A percentile compares a stretch with the other conserved stretches of the same genome.
These are phyloP conservation scores for Sminthurinus signatus DNA, from an alignment of 1,140 invertebrate species.

Conservation along the genomic window DNA sequence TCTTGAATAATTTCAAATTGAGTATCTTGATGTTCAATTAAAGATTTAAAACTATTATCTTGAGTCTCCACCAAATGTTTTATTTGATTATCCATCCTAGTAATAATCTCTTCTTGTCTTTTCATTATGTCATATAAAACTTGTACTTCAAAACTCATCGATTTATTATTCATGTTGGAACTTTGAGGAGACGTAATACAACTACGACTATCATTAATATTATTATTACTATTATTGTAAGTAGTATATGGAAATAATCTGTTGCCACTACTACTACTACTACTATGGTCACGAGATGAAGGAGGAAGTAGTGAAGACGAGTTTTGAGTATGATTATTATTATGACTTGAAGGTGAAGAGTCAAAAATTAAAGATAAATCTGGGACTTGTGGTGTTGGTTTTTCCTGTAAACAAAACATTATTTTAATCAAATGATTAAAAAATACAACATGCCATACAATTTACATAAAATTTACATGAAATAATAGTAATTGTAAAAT, in stretches of 20 bases:
- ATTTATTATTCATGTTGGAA: neutral
- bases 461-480: too few species aligned
- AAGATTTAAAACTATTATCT: neutral
- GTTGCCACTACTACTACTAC: too few species aligned
- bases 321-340: neutral
- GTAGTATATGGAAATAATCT: too few species aligned
- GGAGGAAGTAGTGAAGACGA: neutral
- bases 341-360: conserved; percentile 4
- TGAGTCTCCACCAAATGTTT: conserved; percentile 22
- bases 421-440: too few species aligned
- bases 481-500: too few species aligned
- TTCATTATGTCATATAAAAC: conserved; percentile 15
- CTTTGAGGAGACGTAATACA: neutral
- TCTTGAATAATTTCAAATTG: neutral
- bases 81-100: conserved; percentile 17
- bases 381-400: conserved; percentile 16
- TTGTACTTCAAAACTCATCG: conserved; percentile 7
- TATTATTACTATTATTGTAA: too few species aligned
- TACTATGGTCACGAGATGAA: too few species aligned
- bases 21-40: conserved; percentile 24
- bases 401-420: conserved; percentile 6
- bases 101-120: conserved; percentile 14
- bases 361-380: conserved; percentile 26
- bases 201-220: neutral
- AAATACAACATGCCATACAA: too few species aligned